Percentiles rank a stretch among this genome's conserved stretches.
Evolutionary conservation across 2,113 vertebrate genomes (phyloP).

Genomic region (Irena cyanogastra): DNA sequence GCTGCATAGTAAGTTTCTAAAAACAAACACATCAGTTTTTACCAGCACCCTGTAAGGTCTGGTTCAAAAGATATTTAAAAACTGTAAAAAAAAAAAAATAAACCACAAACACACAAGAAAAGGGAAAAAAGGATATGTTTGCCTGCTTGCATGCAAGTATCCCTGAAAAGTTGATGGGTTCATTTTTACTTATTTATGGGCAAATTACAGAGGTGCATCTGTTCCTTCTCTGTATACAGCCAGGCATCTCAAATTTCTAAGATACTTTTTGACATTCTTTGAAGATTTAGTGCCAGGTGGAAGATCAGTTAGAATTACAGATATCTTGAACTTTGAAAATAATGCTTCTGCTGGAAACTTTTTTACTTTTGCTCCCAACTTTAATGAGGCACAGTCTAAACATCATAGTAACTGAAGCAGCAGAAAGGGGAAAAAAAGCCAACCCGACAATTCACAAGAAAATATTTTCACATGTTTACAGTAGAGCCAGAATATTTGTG

Average conservation of each 20-base stretch:
- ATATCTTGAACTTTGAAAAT: slow-evolving; percentile 27
- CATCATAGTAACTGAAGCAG: not conserved
- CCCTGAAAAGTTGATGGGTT: slow-evolving; percentile 29
- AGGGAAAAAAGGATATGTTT: not conserved
- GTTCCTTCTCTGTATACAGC: slow-evolving; percentile 38
- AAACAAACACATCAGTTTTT: slow-evolving; percentile 24
- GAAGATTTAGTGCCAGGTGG: slow-evolving; percentile 29
- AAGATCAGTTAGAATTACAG: slow-evolving; percentile 48
- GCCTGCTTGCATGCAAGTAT: not conserved
- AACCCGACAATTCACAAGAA: not conserved
- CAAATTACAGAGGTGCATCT: slow-evolving; percentile 60
- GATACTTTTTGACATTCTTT: slow-evolving; percentile 38
- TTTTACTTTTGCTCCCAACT: slow-evolving; percentile 9
- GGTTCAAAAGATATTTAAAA: slow-evolving; percentile 28
- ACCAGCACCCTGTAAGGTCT: not conserved
- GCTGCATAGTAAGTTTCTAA: not conserved
- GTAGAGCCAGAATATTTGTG: not conserved
- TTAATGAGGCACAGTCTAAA: slow-evolving; percentile 29
- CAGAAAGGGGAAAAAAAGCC: not conserved
- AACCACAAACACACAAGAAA: not conserved
- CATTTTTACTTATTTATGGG: slow-evolving; percentile 64
- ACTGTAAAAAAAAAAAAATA: not conserved
- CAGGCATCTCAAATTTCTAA: slow-evolving; percentile 41
- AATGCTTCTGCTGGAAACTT: slow-evolving; percentile 4
- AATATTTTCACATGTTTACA: not conserved